Evolutionary conservation across 2,797 vertebrate species (phyloP).

Genomic region (Tragopan temminckii): DNA sequence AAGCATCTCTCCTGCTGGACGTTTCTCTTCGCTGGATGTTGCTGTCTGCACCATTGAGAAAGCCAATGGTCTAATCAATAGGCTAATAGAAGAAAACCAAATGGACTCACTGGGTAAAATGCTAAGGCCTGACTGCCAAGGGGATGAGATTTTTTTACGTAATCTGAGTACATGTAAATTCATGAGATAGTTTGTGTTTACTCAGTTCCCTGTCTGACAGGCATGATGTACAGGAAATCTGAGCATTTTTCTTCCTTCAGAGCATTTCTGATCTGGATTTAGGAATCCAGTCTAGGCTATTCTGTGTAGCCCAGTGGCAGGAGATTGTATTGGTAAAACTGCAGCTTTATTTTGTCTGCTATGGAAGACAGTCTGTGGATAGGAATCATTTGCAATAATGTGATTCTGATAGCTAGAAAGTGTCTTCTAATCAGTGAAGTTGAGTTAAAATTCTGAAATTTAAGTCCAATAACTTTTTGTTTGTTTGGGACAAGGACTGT

Average conservation of each 20-base stretch:
- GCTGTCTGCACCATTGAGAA: slow-evolving; percentile 98
- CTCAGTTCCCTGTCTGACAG: not conserved
- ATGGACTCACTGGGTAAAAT: slow-evolving; percentile 90
- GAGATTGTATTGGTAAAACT: not conserved
- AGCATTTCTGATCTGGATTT: not conserved
- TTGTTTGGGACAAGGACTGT: not conserved
- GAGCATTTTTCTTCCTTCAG: not conserved
- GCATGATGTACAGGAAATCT: not conserved
- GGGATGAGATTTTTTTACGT: not conserved
- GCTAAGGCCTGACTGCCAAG: not conserved
- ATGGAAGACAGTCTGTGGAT: not conserved
- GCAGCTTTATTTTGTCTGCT: not conserved
- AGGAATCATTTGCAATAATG: not conserved
- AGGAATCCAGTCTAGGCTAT: not conserved
- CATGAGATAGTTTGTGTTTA: not conserved
- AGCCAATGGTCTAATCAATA: slow-evolving; percentile 94
- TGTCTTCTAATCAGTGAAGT: not conserved
- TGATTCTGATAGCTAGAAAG: not conserved
- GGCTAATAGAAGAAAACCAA: slow-evolving; percentile 92
- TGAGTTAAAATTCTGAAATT: not conserved
- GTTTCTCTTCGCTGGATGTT: slow-evolving; percentile 90
- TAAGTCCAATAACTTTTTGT: accelerated
- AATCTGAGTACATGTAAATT: not conserved
- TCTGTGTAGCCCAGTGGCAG: not conserved
- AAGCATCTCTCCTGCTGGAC: slow-evolving; percentile 87